A percentile compares a stretch with the other conserved stretches of the same genome.
phyloP scores from a whole-genome alignment of 2,888 invertebrate genomes.

The Campopleginae sp. region DNA sequence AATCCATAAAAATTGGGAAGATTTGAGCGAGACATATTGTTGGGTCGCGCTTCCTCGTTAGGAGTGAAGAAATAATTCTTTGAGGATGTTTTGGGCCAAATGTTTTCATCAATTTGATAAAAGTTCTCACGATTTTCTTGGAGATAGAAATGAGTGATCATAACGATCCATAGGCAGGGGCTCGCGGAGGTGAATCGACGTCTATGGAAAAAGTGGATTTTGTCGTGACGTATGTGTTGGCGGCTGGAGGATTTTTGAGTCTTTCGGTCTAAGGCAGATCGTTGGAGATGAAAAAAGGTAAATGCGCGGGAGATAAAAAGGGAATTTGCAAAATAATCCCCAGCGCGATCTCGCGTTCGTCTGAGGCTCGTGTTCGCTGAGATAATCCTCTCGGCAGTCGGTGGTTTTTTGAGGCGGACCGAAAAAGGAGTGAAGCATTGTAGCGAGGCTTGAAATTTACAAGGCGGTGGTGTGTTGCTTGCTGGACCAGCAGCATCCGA shows the following conservation, averaged over 20 bases:
- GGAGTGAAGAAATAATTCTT: not conserved
- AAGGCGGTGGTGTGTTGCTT: slow-evolving; percentile 11
- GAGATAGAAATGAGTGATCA: not conserved
- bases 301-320: slow-evolving; percentile 11
- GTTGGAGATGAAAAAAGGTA: not conserved
- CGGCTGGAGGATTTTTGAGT: no score
- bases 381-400: slow-evolving; percentile 33
- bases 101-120: not conserved
- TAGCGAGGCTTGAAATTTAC: slow-evolving; percentile 8
- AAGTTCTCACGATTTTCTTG: not conserved
- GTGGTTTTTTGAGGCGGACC: slow-evolving; percentile 21
- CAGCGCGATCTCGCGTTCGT: slow-evolving; percentile 27
- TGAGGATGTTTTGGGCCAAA: not conserved
- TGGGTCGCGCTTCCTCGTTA: slow-evolving; percentile 1
- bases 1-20: slow-evolving; percentile 2
- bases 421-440: slow-evolving; percentile 53
- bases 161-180: not conserved
- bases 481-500: slow-evolving; percentile 15
- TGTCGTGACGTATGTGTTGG: no score
- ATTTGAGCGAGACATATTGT: not conserved
- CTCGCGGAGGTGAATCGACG: not conserved
- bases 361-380: slow-evolving; percentile 15
- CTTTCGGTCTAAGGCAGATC: not conserved
- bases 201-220: not conserved
- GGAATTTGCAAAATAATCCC: slow-evolving; percentile 26